These are phyloP conservation scores for Ephialtes manifestator DNA, from an alignment of 2,888 invertebrate genomes.

Conservation along the genomic window DNA sequence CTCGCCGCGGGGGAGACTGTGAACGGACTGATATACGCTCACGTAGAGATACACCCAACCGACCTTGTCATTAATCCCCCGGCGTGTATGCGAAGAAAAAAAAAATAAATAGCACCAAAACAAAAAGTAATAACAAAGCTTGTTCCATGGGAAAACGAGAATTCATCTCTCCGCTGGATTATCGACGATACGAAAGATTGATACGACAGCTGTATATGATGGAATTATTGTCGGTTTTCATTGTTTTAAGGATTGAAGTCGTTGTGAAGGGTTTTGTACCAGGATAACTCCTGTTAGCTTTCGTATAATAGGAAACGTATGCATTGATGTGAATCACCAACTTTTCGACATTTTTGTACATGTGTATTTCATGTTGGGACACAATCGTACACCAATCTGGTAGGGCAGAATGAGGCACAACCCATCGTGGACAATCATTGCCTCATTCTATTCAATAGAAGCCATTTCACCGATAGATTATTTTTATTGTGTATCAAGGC, in stretches of 20 bases:
- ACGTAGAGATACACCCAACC: constrained; percentile 23
- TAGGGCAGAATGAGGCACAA: no score
- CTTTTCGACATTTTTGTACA: background rate
- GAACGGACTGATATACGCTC: constrained; percentile 72
- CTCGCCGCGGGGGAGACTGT: constrained; percentile 78
- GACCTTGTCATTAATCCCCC: constrained; percentile 49
- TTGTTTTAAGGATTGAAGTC: background rate
- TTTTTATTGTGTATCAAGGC: no score
- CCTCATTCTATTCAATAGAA: no score
- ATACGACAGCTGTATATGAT: background rate
- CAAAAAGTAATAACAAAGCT: no score
- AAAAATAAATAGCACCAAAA: constrained; percentile 17
- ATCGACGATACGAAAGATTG: constrained; percentile 10
- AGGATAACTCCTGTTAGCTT: background rate
- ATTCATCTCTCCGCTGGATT: constrained; percentile 15
- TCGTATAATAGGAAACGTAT: background rate
- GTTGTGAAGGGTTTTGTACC: background rate
- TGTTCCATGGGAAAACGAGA: background rate
- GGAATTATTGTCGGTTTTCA: background rate
- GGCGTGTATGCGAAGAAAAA: constrained; percentile 31
- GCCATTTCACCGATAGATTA: no score
- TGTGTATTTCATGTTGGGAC: background rate
- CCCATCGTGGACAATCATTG: no score
- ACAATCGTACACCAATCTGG: no score
- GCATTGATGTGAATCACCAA: background rate